Conservation (phyloP, 2,888 invertebrate species). For the Caenorhabditis virilis region DNA sequence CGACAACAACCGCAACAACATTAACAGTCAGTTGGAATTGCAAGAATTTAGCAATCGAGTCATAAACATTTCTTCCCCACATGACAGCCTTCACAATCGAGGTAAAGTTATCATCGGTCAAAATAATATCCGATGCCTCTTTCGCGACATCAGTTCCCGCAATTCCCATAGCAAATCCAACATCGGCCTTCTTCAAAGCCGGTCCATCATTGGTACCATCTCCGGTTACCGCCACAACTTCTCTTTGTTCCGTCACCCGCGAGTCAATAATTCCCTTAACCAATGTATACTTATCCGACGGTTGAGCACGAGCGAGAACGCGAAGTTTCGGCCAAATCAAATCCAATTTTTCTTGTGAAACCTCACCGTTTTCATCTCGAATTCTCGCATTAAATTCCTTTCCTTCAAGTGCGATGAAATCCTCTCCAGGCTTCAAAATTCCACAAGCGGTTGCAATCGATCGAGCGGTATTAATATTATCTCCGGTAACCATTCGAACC, state of each 20-base stretch:
- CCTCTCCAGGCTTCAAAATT: slow-evolving; percentile 88
- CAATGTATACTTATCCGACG: slow-evolving; percentile 72
- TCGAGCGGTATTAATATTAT: slow-evolving; percentile 83
- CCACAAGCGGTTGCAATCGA: slow-evolving; percentile 98
- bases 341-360: slow-evolving; percentile 65
- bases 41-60: slow-evolving; percentile 73
- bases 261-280: slow-evolving; percentile 73
- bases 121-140: slow-evolving; percentile 82
- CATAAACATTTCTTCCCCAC: slow-evolving; percentile 74
- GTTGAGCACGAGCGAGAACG: slow-evolving; percentile 74
- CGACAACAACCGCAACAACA: slow-evolving; percentile 72
- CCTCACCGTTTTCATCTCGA: slow-evolving; percentile 62
- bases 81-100: slow-evolving; percentile 73
- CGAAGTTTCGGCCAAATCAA: slow-evolving; percentile 71
- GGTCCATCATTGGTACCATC: slow-evolving; percentile 74
- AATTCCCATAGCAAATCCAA: slow-evolving; percentile 79
- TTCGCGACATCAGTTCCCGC: slow-evolving; percentile 99
- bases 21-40: slow-evolving; percentile 73
- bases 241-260: slow-evolving; percentile 66
- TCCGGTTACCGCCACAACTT: slow-evolving; percentile 74
- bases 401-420: slow-evolving; percentile 93
- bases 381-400: slow-evolving; percentile 87
- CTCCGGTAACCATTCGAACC: slow-evolving; percentile 72
- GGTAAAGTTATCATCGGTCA: slow-evolving; percentile 73
- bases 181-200: slow-evolving; percentile 73